These are phyloP conservation scores for Cygnus olor DNA, from an alignment of 2,797 vertebrate species.

Conservation along the genomic window DNA sequence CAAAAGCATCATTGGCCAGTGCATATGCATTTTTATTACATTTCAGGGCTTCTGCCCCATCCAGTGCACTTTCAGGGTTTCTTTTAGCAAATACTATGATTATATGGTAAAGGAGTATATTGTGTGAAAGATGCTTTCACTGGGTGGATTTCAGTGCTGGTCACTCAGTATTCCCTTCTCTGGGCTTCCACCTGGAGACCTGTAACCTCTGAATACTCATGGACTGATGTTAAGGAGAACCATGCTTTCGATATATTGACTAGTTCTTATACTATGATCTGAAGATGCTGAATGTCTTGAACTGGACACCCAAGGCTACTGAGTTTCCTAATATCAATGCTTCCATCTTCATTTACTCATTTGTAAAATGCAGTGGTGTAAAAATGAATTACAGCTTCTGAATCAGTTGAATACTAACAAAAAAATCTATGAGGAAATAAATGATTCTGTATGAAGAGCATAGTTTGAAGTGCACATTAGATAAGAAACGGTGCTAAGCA, in stretches of 20 bases:
- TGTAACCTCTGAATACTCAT: neutral
- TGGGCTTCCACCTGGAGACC: neutral
- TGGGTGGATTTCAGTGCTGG: neutral
- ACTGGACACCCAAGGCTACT: neutral
- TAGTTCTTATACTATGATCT: neutral
- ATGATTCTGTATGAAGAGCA: neutral
- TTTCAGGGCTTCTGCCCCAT: neutral
- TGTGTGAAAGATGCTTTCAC: neutral
- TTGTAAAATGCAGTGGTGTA: neutral
- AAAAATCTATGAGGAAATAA: neutral
- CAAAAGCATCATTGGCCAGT: neutral
- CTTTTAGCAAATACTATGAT: neutral
- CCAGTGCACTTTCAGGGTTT: neutral
- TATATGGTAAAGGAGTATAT: neutral
- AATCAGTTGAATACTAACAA: neutral
- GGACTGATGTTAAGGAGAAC: neutral
- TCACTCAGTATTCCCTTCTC: neutral
- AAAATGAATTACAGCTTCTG: neutral
- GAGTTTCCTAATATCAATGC: neutral
- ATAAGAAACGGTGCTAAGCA: neutral
- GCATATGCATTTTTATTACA: neutral
- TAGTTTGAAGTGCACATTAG: neutral
- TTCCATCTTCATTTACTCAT: fast-evolving
- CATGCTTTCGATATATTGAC: neutral
- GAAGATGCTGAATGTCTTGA: neutral